Base-by-base conservation (phyloP, 2,797 vertebrate species). In the Enteromius viviparus region DNA sequence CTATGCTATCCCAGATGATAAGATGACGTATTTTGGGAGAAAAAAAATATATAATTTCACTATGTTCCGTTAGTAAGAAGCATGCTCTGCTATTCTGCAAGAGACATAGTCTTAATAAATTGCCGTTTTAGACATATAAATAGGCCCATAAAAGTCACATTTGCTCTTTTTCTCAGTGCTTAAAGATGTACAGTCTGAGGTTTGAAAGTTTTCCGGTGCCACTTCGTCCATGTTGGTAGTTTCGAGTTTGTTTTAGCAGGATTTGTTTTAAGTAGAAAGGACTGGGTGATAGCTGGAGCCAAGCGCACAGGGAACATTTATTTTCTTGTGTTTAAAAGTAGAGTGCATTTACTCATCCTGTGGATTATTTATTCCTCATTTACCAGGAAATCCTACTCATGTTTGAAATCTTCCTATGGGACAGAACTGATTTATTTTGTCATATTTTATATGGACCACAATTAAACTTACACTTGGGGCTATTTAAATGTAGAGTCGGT, bases 241-340 rank as follows among this genome's bases (percentile, higher is more conserved):
- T 88, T 49, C 49, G 77, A 87, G 87, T 86, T 88, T 87, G 84
- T 89, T 87, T 85, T 78, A 89, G 87, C 55, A 80, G 78, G 87
- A 87, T 87, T 87, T 87, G 88, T 87, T 86, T 88, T 78, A 88
- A 88, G 85, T 84, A 83, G 84, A 88, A 78, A 65, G 78, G 83
- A 85, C 85, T 64, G 87, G 45, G 85, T 83, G 79, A 88, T 85
- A 81, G 66, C 65, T 47, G 68, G 80, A 86, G 86, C 85, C 87
- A 87, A 87, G 77, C 68, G 80, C 76, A 82, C 75, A 66, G 78
- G 83, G 85, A 87, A 87, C 85, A 87, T 88, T 89, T 83, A 88
- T 90, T 88, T 89, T 85, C 87, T 85, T 79, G 82, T 85, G 85
- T 89, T 89, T 87, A 87, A 89, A 85, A 84, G 83, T 82, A 86